These are phyloP conservation scores for Pogonomyrmex barbatus DNA, from an alignment of 1,140 invertebrate species.

Conservation along the genomic window DNA sequence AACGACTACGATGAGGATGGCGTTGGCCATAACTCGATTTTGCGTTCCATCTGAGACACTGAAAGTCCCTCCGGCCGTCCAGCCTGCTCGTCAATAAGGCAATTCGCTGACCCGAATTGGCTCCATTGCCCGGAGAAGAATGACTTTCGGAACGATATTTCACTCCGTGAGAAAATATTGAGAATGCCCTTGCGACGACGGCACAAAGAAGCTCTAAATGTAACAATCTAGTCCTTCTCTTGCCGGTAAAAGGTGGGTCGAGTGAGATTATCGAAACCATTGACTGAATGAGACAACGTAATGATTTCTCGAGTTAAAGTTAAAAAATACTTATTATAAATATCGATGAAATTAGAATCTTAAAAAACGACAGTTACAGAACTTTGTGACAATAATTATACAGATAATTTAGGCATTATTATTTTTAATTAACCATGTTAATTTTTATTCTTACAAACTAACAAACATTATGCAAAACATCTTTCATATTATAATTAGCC, in stretches of 20 bases:
- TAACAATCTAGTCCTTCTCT: slow-evolving; percentile 39
- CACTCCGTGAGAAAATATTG: slow-evolving; percentile 73
- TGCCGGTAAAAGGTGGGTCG: slow-evolving; percentile 21
- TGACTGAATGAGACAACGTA: not conserved
- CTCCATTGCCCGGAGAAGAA: slow-evolving; percentile 80
- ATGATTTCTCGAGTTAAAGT: not conserved
- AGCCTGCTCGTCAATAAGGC: slow-evolving; percentile 84
- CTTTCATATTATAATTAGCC: not conserved
- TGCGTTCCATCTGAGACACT: slow-evolving; percentile 84
- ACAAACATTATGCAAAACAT: not conserved
- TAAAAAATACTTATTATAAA: not conserved
- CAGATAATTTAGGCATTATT: not conserved
- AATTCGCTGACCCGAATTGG: slow-evolving; percentile 85
- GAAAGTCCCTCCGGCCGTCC: slow-evolving; percentile 78
- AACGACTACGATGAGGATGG: slow-evolving; percentile 66
- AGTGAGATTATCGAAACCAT: not conserved
- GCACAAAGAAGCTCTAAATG: slow-evolving; percentile 49
- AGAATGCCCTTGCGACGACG: slow-evolving; percentile 22
- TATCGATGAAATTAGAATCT: not conserved
- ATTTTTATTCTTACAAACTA: not conserved
- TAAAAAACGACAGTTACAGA: not conserved
- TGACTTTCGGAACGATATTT: slow-evolving; percentile 78
- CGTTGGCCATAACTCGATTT: slow-evolving; percentile 82
- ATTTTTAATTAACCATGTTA: not conserved
- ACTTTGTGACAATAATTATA: too few species aligned